Conservation (phyloP, 92 coral and sea anemone genomes). For the Montipora capitata region DNA sequence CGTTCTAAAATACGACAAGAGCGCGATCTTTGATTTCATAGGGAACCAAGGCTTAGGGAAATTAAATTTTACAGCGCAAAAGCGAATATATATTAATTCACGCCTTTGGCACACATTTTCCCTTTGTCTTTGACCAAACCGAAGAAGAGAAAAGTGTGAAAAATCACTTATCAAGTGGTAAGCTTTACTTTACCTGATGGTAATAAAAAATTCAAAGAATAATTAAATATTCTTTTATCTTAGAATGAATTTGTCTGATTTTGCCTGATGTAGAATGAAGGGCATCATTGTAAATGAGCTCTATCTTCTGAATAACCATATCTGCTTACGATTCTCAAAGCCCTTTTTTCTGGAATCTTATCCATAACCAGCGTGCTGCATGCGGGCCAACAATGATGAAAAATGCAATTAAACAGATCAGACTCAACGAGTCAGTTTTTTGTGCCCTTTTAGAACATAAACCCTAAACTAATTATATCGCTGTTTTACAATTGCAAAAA, state of each 20-base stretch:
- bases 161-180: constrained; percentile 21
- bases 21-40: neutral
- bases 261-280: neutral
- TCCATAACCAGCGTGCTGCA: too few relatives aligned
- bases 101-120: constrained; percentile 47
- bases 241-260: neutral
- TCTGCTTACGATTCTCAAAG: too few relatives aligned
- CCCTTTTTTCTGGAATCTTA: too few relatives aligned
- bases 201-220: neutral
- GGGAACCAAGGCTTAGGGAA: neutral
- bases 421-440: too few relatives aligned
- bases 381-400: too few relatives aligned
- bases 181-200: neutral
- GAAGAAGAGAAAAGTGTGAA: constrained; percentile 57
- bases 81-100: constrained; percentile 64
- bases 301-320: neutral
- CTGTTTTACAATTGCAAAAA: neutral
- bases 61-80: constrained; percentile 37
- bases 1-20: neutral
- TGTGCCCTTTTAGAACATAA: neutral
- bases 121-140: constrained; percentile 13
- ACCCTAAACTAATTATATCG: neutral
- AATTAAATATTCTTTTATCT: neutral
- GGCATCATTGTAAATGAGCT: neutral
- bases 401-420: too few relatives aligned